phyloP scores from a whole-genome alignment of 2,888 invertebrate genomes.

The Heliconius cydno region DNA sequence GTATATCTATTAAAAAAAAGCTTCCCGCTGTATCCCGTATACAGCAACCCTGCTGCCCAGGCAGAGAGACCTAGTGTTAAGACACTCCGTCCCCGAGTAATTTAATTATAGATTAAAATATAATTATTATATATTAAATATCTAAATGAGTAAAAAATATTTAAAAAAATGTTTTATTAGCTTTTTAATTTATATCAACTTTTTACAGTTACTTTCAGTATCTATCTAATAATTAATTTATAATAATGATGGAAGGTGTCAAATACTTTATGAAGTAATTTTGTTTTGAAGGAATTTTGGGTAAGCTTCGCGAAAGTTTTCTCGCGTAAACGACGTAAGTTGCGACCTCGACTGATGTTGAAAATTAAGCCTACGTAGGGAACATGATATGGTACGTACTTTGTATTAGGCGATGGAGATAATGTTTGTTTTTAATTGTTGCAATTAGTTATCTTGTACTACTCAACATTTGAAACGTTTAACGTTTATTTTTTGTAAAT shows the following conservation, averaged over 20 bases:
- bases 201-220: not conserved
- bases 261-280: slow-evolving; percentile 61
- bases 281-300: slow-evolving; percentile 58
- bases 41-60: too few relatives aligned
- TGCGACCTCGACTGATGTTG: slow-evolving; percentile 61
- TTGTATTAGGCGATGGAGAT: slow-evolving; percentile 8
- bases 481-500: not conserved
- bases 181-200: not conserved
- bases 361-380: slow-evolving; percentile 62
- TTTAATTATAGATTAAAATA: not conserved
- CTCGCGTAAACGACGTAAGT: slow-evolving; percentile 63
- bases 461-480: not conserved
- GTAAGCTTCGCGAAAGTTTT: slow-evolving; percentile 56
- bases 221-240: slow-evolving; percentile 17
- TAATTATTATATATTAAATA: not conserved
- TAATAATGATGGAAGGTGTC: slow-evolving; percentile 52
- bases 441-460: not conserved
- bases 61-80: too few relatives aligned
- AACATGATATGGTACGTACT: slow-evolving; percentile 60
- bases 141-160: not conserved
- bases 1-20: too few relatives aligned
- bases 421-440: slow-evolving; percentile 10
- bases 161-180: slow-evolving; percentile 1
- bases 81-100: too few relatives aligned
- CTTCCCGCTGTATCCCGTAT: too few relatives aligned